Evolutionary conservation across 2,113 vertebrate genomes (phyloP), one percentile per base, ranked within the genome.

Genomic region (Paradisaea rubra): DNA sequence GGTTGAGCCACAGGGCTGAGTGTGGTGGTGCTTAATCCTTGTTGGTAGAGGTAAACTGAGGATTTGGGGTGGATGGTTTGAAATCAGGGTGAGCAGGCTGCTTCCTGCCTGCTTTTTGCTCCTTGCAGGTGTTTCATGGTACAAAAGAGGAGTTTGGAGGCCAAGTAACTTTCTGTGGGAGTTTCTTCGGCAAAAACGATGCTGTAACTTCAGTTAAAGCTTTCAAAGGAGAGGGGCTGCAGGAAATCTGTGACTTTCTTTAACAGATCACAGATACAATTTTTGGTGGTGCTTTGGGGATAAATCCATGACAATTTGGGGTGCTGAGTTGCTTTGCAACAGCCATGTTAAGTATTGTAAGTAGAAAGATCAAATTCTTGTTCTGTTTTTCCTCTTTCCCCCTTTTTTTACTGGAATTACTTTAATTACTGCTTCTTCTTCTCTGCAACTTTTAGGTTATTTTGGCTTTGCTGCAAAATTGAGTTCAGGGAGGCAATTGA

Each of bases 401-500:
- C 8, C 10, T 7, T 18, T 84, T 89, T 89, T 60, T 47, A 13
- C 56, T 12, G 0, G 15, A 61, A 18, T 72, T 81, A 31, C 59
- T 59, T 52, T 63, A 73, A 82, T 73, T 80, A 70, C 45, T 37
- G 19, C 77, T 66, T 16, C 31, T 65, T 18, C 76, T 64, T 50
- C 27, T 69, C 73, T 66, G 66, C 33, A 91, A 7, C 59, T 87
- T 91, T 12, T 21, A 37, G 66, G 41, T 68, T 87, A 70, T 89
- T 81, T 80, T 45, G 63, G 17, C 16, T 69, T 82, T 86, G 66
- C 59, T 77, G 39, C 35, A 56, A 77, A 80, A 76, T 85, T 77
- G 53, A 83, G 79, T 89, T 93, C 78, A 88, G 37, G 47, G 35
- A 95, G 42, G 59, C 71, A 86, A 77, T 73, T 88, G 81, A 86